Percentiles rank a stretch among this genome's conserved stretches.
phyloP scores from a whole-genome alignment of 2,113 vertebrate species.

The Chaetorhynchus papuensis region DNA sequence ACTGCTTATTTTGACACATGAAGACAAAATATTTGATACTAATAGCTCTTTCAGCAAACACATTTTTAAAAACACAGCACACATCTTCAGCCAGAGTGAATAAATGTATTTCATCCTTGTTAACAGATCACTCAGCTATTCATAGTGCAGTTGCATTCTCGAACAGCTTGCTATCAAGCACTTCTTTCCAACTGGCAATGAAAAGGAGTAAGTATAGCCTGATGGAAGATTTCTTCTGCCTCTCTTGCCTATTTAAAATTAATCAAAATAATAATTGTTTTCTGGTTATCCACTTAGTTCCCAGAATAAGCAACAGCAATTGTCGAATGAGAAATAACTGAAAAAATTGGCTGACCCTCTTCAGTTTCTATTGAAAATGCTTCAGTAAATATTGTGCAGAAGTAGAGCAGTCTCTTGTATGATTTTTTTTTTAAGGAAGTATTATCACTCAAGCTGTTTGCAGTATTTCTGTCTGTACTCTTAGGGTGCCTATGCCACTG shows the following conservation, averaged over 20 bases:
- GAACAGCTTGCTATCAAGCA: background rate
- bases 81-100: background rate
- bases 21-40: background rate
- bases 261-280: constrained; percentile 15
- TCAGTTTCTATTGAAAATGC: background rate
- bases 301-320: background rate
- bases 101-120: background rate
- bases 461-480: background rate
- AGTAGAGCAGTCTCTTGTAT: background rate
- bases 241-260: background rate
- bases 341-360: background rate
- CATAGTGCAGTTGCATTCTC: background rate
- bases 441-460: background rate
- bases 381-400: background rate
- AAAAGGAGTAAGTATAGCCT: background rate
- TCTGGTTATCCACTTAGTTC: background rate
- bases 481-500: background rate
- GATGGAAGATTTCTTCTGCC: background rate
- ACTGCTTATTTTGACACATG: background rate
- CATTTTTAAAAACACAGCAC: background rate
- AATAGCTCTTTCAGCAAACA: background rate
- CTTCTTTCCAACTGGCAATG: background rate
- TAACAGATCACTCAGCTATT: background rate
- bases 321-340: background rate
- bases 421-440: background rate